Conservation (phyloP, 2,888 invertebrate species). For the Rhamphomyia laevipes region DNA sequence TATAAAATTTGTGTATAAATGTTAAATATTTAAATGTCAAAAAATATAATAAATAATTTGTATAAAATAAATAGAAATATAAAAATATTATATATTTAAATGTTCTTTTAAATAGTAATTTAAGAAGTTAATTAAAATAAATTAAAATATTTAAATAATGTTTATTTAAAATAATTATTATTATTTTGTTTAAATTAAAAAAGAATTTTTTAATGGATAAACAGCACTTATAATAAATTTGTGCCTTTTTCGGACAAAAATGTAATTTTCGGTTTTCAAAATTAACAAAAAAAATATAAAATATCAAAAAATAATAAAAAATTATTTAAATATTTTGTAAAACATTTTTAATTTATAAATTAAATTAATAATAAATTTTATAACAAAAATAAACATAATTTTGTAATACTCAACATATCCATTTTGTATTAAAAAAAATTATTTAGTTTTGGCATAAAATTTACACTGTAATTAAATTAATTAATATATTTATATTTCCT, state of each 20-base stretch:
- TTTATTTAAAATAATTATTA: neutral
- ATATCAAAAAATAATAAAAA: no score
- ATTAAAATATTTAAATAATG: neutral
- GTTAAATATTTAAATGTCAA: neutral
- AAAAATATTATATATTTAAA: neutral
- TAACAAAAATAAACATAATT: no score
- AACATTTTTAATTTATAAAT: no score
- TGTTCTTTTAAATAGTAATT: neutral
- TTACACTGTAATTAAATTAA: no score
- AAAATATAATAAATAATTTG: neutral
- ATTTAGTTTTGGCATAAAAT: no score
- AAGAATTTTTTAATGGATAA: neutral
- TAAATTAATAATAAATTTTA: no score
- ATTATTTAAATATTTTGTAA: no score
- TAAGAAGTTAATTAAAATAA: neutral
- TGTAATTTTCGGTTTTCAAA: neutral
- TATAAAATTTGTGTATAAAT: neutral
- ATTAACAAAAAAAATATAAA: no score
- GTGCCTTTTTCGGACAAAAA: slow-evolving; percentile 6
- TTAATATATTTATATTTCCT: no score
- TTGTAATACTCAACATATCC: no score
- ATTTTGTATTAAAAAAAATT: no score
- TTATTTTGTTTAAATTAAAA: neutral
- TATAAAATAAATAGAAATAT: slow-evolving; percentile 6
- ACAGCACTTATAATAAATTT: no score